Conservation (phyloP, 2,113 vertebrate species). For the Telmatochromis sp. region DNA sequence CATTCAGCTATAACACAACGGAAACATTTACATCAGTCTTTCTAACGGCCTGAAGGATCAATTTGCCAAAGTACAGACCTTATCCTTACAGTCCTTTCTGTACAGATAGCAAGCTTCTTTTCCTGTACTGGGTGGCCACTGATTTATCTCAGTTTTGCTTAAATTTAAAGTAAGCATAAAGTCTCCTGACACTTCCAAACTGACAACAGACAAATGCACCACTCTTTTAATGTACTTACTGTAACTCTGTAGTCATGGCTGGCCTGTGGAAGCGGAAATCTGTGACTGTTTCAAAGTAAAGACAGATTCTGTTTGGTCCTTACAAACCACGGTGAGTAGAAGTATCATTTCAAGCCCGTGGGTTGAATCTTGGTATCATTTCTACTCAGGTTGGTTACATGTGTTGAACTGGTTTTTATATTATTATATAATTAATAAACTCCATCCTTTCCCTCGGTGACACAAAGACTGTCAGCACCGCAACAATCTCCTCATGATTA, state of each 20-base stretch:
- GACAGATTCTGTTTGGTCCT: background rate
- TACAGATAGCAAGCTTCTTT: background rate
- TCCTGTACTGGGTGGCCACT: background rate
- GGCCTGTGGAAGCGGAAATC: background rate
- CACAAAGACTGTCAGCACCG: background rate
- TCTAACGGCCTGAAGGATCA: background rate
- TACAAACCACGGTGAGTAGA: background rate
- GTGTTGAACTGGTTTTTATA: background rate
- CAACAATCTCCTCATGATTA: background rate
- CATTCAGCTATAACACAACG: background rate
- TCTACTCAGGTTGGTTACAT: background rate
- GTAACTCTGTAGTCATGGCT: background rate
- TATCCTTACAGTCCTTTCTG: background rate
- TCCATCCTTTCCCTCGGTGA: background rate
- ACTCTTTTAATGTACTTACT: background rate
- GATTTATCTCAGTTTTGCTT: background rate
- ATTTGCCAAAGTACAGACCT: background rate
- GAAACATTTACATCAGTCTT: background rate
- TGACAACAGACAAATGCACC: background rate
- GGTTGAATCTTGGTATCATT: background rate
- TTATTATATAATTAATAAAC: background rate
- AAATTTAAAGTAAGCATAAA: background rate
- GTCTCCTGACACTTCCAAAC: background rate
- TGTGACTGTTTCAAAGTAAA: background rate
- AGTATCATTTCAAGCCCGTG: background rate